A percentile compares a stretch with the other conserved stretches of the same genome.
These are phyloP conservation scores for Melanophora roralis DNA, from an alignment of 2,888 invertebrate species.

Conservation along the genomic window DNA sequence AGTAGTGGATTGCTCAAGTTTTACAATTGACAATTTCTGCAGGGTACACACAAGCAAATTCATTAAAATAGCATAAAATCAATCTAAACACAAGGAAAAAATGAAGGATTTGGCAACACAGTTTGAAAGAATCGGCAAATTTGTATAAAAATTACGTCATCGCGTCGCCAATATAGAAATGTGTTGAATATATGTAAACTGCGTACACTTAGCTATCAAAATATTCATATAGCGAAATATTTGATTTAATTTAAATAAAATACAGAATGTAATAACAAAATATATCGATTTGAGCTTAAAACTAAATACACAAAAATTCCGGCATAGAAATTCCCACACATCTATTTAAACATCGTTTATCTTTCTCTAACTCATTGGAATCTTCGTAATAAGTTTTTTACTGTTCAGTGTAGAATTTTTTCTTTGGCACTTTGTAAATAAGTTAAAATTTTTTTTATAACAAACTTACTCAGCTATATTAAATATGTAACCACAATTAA, in stretches of 20 bases:
- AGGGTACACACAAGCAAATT: neutral
- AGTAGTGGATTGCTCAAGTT: too few species aligned
- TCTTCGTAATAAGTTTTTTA: slow-evolving; percentile 14
- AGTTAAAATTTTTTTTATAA: neutral
- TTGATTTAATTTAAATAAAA: too few species aligned
- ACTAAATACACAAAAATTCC: slow-evolving; percentile 41
- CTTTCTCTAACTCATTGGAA: slow-evolving; percentile 1
- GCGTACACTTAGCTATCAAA: neutral
- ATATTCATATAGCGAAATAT: too few species aligned
- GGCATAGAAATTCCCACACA: slow-evolving; percentile 45
- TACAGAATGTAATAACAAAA: too few species aligned
- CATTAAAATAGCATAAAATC: neutral
- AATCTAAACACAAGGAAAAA: neutral
- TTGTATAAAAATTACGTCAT: slow-evolving; percentile 61
- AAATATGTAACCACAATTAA: slow-evolving; percentile 8
- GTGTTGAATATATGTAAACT: neutral
- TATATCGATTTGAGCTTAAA: too few species aligned
- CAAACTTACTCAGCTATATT: slow-evolving; percentile 47
- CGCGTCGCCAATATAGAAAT: slow-evolving; percentile 43
- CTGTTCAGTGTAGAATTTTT: slow-evolving; percentile 9
- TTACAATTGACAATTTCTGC: slow-evolving; percentile 46
- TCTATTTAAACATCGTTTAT: slow-evolving; percentile 26
- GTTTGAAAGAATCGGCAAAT: slow-evolving; percentile 57
- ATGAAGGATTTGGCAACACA: slow-evolving; percentile 54
- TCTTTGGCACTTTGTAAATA: neutral